These are phyloP conservation scores for Halichoeres trimaculatus DNA, from an alignment of 2,113 vertebrate species.

Conservation along the genomic window DNA sequence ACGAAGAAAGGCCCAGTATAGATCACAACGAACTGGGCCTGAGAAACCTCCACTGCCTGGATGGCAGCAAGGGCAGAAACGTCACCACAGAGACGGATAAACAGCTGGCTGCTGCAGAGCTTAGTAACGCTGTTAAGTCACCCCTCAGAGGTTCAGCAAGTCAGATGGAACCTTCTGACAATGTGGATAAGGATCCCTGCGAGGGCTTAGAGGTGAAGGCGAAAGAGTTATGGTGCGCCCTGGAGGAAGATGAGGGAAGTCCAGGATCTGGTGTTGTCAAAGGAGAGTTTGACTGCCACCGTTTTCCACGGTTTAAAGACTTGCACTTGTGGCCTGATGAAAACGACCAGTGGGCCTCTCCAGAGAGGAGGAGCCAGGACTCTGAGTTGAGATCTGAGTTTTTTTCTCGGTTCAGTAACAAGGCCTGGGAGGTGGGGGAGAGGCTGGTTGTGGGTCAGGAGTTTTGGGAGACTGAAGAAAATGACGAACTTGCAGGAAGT, in stretches of 20 bases:
- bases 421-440: constrained; percentile 73
- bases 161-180: constrained; percentile 18
- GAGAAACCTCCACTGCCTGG: constrained; percentile 73
- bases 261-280: constrained; percentile 50
- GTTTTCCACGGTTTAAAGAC: constrained; percentile 67
- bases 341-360: constrained; percentile 84
- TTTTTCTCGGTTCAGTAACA: constrained; percentile 70
- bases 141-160: constrained; percentile 44
- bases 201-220: constrained; percentile 69
- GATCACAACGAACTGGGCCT: constrained; percentile 80
- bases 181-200: constrained; percentile 45
- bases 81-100: constrained; percentile 64
- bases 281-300: constrained; percentile 76
- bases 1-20: constrained; percentile 37
- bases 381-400: constrained; percentile 75
- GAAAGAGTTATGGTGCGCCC: constrained; percentile 70
- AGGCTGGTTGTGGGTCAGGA: constrained; percentile 70
- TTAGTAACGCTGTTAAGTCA: constrained; percentile 67
- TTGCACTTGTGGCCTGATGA: constrained; percentile 78
- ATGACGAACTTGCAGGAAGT: constrained; percentile 82
- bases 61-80: constrained; percentile 54
- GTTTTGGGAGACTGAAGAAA: constrained; percentile 81
- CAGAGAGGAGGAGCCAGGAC: constrained; percentile 73
- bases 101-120: constrained; percentile 69
- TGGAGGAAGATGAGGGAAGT: constrained; percentile 72